Conservation (phyloP, 2,888 invertebrate genomes). For the Sceliomorpha sp. region DNA sequence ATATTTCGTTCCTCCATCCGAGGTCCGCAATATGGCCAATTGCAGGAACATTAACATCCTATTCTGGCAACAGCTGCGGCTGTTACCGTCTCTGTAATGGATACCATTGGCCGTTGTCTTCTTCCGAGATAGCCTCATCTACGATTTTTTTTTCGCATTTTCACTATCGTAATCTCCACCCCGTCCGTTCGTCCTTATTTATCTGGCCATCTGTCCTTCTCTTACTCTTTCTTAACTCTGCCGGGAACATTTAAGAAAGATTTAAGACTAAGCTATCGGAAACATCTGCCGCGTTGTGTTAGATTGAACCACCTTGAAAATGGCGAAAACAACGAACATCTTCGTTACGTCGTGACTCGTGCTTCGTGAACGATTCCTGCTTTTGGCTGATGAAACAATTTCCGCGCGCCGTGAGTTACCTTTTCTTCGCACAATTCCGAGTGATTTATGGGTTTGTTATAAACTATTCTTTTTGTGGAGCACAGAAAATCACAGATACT, state of each 20-base stretch:
- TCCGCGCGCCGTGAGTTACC: no score
- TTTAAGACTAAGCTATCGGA: constrained; percentile 63
- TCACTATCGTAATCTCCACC: constrained; percentile 52
- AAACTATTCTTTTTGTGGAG: no score
- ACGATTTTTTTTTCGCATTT: constrained; percentile 45
- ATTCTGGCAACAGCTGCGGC: constrained; percentile 60
- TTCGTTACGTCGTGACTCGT: constrained; percentile 11
- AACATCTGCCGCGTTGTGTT: constrained; percentile 60
- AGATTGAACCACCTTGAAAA: constrained; percentile 29
- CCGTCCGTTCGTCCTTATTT: constrained; percentile 36
- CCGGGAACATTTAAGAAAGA: constrained; percentile 52
- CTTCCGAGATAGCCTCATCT: constrained; percentile 38
- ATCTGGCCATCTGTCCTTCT: constrained; percentile 32
- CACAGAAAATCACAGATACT: no score
- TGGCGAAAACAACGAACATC: constrained; percentile 20
- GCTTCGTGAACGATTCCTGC: constrained; percentile 6
- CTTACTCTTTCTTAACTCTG: constrained; percentile 32
- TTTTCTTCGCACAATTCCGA: no score
- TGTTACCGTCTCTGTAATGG: constrained; percentile 60
- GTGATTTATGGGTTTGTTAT: no score
- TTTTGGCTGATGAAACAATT: constrained; percentile 8
- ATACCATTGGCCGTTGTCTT: constrained; percentile 59
- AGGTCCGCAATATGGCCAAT: constrained; percentile 56
- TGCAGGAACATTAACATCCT: constrained; percentile 64
- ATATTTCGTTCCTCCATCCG: constrained; percentile 23